Evolutionary conservation across 2,113 vertebrate genomes (phyloP).

Genomic region (Seriola rivoliana): DNA sequence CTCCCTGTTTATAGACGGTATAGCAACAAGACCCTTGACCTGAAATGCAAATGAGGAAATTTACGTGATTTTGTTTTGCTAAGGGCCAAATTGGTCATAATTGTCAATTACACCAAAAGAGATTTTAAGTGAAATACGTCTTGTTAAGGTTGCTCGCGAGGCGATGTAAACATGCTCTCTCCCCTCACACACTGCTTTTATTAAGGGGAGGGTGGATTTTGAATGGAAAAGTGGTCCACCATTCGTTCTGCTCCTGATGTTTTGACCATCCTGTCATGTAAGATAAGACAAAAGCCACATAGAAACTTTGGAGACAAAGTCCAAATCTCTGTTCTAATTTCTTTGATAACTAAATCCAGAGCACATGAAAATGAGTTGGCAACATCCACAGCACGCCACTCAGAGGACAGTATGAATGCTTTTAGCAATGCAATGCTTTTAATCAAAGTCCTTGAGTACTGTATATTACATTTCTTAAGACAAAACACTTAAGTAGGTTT

Average conservation of each 20-base stretch:
- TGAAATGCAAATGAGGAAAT: slow-evolving; percentile 64
- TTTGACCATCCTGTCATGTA: slow-evolving; percentile 39
- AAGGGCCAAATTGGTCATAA: slow-evolving; percentile 42
- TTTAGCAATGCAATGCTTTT: background rate
- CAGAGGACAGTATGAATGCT: background rate
- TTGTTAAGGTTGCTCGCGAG: background rate
- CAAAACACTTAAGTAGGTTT: background rate
- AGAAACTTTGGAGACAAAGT: background rate
- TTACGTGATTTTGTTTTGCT: slow-evolving; percentile 54
- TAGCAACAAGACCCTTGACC: slow-evolving; percentile 63
- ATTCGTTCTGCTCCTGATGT: slow-evolving; percentile 47
- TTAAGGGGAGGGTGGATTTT: slow-evolving; percentile 13
- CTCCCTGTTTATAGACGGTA: slow-evolving; percentile 60
- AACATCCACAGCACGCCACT: background rate
- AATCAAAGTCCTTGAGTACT: background rate
- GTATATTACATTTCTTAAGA: background rate
- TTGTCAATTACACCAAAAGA: slow-evolving; percentile 31
- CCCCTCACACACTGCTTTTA: slow-evolving; percentile 23
- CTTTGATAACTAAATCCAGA: slow-evolving; percentile 20
- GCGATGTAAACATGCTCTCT: background rate
- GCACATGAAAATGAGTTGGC: background rate
- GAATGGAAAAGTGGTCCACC: background rate
- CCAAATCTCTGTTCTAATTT: slow-evolving; percentile 16
- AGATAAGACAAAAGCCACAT: slow-evolving; percentile 21
- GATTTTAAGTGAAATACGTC: slow-evolving; percentile 34